Conservation (phyloP, 2,797 vertebrate genomes). For the Onychomys arenicola region DNA sequence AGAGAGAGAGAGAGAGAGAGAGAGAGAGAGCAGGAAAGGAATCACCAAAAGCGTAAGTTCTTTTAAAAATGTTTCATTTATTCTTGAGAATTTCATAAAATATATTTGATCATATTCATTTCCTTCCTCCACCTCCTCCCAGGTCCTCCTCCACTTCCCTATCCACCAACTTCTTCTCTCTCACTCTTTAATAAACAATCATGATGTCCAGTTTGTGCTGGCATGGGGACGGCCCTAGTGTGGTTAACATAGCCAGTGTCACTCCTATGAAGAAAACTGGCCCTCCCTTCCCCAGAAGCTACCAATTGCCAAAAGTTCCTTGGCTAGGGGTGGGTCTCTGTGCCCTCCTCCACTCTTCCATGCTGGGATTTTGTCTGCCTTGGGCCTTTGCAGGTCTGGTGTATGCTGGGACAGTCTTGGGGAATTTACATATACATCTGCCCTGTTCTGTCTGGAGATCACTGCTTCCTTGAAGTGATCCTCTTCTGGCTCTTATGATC, state of each 20-base stretch:
- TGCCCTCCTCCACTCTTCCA: not conserved
- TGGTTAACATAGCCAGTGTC: not conserved
- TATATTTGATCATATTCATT: not conserved
- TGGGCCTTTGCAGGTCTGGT: not conserved
- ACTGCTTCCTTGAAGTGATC: not conserved
- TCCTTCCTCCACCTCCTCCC: not conserved
- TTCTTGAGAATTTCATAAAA: not conserved
- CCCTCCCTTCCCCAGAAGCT: not conserved
- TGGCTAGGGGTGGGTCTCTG: not conserved
- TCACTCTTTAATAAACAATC: not conserved
- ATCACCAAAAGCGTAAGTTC: not conserved
- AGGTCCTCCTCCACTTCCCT: not conserved
- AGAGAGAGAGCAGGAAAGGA: too few species aligned
- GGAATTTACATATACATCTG: not conserved
- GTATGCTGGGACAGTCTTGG: not conserved
- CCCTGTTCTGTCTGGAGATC: not conserved
- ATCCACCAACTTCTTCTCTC: not conserved
- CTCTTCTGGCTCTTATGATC: not conserved
- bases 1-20: too few species aligned
- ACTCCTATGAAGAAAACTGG: not conserved
- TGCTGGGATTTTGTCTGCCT: not conserved
- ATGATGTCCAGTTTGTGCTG: not conserved
- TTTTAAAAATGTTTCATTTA: not conserved
- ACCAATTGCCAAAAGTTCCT: too few species aligned
- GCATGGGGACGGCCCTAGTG: not conserved